Conservation (phyloP, 92 coral and sea anemone genomes). For the Zoanthus gigantus region DNA sequence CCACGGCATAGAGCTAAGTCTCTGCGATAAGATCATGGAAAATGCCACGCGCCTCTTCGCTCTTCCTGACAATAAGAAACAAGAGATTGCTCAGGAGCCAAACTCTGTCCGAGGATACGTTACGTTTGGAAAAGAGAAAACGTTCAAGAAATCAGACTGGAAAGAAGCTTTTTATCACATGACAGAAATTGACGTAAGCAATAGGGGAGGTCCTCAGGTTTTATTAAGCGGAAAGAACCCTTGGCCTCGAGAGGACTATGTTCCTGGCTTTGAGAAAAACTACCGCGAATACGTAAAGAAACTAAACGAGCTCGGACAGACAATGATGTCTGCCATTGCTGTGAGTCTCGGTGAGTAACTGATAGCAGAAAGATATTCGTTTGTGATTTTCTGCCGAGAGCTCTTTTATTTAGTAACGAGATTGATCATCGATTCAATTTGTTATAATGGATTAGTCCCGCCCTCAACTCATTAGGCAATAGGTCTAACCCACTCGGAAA, state of each 20-base stretch:
- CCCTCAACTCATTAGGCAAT: too few relatives aligned
- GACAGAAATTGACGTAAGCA: slow-evolving; percentile 57
- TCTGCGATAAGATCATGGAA: slow-evolving; percentile 64
- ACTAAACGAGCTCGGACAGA: slow-evolving; percentile 66
- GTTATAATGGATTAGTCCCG: too few relatives aligned
- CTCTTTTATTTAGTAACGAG: too few relatives aligned
- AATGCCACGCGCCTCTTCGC: slow-evolving; percentile 63
- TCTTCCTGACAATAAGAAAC: slow-evolving; percentile 69
- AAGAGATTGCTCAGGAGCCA: slow-evolving; percentile 63
- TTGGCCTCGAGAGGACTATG: slow-evolving; percentile 66
- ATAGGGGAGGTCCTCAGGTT: slow-evolving; percentile 52
- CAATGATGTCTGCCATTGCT: slow-evolving; percentile 73
- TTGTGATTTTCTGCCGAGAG: too few relatives aligned
- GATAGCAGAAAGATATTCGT: neutral
- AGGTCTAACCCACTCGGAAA: too few relatives aligned
- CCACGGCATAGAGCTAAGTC: slow-evolving; percentile 67
- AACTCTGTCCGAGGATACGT: slow-evolving; percentile 80
- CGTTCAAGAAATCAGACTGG: slow-evolving; percentile 76
- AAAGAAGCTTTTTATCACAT: slow-evolving; percentile 85
- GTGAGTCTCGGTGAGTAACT: slow-evolving; percentile 69
- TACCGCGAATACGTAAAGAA: slow-evolving; percentile 55
- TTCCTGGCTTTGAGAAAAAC: slow-evolving; percentile 65
- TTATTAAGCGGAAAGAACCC: slow-evolving; percentile 66
- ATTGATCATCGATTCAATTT: too few relatives aligned
- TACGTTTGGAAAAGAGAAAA: slow-evolving; percentile 66